Evolutionary conservation across 2,888 invertebrate species (phyloP).

Genomic region (Axea sp.): DNA sequence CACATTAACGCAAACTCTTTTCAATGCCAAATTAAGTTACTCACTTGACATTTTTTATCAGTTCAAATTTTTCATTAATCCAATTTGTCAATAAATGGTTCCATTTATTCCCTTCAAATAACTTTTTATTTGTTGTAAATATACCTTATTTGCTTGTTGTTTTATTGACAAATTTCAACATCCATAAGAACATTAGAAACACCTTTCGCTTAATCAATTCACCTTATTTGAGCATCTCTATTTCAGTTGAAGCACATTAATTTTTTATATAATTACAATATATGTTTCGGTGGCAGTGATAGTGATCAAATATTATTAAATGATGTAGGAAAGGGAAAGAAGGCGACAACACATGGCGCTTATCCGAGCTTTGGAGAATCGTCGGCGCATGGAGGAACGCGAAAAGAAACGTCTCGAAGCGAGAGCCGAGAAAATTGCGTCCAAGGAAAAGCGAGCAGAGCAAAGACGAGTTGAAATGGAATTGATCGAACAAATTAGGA

Average conservation of each 20-base stretch:
- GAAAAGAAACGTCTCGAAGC: conserved; percentile 88
- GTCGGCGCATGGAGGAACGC: conserved; percentile 92
- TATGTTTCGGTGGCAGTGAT: too few species aligned
- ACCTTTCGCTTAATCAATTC: not conserved
- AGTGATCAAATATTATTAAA: too few species aligned
- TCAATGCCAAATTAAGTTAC: conserved; percentile 18
- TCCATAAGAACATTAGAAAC: not conserved
- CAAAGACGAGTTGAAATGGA: conserved; percentile 84
- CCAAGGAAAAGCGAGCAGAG: conserved; percentile 91
- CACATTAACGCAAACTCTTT: not conserved
- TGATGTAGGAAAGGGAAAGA: conserved; percentile 92
- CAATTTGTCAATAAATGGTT: too few species aligned
- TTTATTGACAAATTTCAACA: too few species aligned
- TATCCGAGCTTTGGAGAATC: conserved; percentile 91
- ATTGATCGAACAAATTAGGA: conserved; percentile 86
- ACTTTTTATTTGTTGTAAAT: too few species aligned
- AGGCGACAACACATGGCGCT: conserved; percentile 94
- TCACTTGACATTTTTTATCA: conserved; percentile 20
- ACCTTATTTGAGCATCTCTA: not conserved
- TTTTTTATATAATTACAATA: too few species aligned
- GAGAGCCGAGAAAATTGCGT: conserved; percentile 90
- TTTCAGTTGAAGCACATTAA: not conserved
- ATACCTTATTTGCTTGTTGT: too few species aligned
- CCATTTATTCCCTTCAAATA: too few species aligned
- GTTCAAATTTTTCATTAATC: too few species aligned